phyloP scores from a whole-genome alignment of 1,140 invertebrate species.

The Drosophila albomicans region DNA sequence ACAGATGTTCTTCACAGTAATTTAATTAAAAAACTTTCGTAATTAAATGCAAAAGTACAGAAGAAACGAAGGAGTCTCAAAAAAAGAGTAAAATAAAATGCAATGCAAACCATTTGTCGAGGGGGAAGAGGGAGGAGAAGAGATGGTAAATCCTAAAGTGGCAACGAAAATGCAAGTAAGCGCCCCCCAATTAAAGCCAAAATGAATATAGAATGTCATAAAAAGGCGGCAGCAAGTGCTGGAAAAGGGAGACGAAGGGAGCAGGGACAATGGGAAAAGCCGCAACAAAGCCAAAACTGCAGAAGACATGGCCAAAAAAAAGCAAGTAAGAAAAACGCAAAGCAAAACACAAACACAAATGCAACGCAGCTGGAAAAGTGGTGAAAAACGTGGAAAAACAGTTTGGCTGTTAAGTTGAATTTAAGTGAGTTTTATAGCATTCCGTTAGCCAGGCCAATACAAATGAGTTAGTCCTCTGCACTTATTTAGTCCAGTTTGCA shows the following conservation, averaged over 20 bases:
- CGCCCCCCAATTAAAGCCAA: conserved; percentile 77
- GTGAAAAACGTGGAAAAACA: conserved; percentile 39
- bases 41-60: conserved; percentile 76
- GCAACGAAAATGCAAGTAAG: conserved; percentile 82
- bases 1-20: conserved; percentile 78
- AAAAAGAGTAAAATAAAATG: conserved; percentile 33
- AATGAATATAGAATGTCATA: conserved; percentile 73
- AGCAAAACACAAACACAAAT: background rate
- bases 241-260: background rate
- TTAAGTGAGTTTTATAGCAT: conserved; percentile 57
- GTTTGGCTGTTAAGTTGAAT: conserved; percentile 55
- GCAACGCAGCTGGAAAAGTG: conserved; percentile 25
- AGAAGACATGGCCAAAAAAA: conserved; percentile 20
- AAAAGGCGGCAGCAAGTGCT: conserved; percentile 28
- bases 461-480: conserved; percentile 29
- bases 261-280: conserved; percentile 33
- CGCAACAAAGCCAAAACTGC: conserved; percentile 56
- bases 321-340: too few relatives aligned
- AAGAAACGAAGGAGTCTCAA: conserved; percentile 43
- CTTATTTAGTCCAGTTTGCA: conserved; percentile 22
- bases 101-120: conserved; percentile 36
- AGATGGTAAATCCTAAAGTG: conserved; percentile 64
- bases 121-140: background rate
- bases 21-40: conserved; percentile 83
- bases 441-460: conserved; percentile 15